phyloP scores from a whole-genome alignment of 2,113 vertebrate genomes.

The Symphodus melops region DNA sequence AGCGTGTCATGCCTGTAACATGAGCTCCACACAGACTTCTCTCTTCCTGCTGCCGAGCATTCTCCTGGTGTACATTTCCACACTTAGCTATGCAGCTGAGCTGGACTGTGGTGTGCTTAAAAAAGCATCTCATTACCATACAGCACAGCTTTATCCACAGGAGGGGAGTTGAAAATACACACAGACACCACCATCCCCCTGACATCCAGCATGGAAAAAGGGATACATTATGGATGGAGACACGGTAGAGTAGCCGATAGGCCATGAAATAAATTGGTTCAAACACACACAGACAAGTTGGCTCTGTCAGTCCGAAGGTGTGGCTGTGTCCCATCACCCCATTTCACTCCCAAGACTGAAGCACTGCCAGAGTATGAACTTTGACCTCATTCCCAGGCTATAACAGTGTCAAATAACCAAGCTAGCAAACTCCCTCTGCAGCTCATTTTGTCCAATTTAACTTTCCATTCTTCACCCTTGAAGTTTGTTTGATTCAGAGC shows the following conservation, averaged over 20 bases:
- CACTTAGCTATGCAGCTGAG: constrained; percentile 44
- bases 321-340: not conserved
- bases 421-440: constrained; percentile 36
- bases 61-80: constrained; percentile 33
- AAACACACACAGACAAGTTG: constrained; percentile 10
- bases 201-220: constrained; percentile 18
- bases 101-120: constrained; percentile 26
- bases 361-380: constrained; percentile 40
- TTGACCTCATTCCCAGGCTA: constrained; percentile 54
- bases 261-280: constrained; percentile 30
- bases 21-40: constrained; percentile 43
- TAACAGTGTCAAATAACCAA: constrained; percentile 44
- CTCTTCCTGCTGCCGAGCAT: constrained; percentile 6
- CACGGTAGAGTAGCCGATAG: constrained; percentile 5
- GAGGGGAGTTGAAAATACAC: constrained; percentile 15
- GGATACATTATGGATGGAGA: constrained; percentile 17
- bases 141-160: constrained; percentile 31
- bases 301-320: not conserved
- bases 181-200: not conserved
- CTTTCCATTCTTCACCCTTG: constrained; percentile 56
- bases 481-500: constrained; percentile 19
- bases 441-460: constrained; percentile 67
- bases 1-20: constrained; percentile 30
- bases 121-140: constrained; percentile 43
- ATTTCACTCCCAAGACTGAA: constrained; percentile 28